Evolutionary conservation across 2,888 invertebrate genomes (phyloP).

Genomic region (Cantharis lateralis): DNA sequence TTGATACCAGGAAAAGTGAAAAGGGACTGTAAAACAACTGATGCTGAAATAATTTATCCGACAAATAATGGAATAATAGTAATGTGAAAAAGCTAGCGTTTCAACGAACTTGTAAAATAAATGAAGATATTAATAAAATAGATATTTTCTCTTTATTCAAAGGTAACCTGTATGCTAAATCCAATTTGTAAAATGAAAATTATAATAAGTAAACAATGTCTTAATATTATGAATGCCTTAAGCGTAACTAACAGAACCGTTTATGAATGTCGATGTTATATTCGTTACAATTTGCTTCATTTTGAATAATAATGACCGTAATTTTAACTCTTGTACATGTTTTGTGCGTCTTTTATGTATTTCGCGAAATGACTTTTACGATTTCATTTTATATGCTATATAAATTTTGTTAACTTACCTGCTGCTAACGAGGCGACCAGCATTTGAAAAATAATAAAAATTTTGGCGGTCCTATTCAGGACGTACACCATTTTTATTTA

Average conservation of each 20-base stretch:
- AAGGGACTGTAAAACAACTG: neutral
- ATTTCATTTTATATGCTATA: neutral
- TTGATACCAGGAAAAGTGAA: neutral
- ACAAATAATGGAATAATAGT: neutral
- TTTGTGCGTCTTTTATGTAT: neutral
- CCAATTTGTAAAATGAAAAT: neutral
- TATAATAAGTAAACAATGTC: neutral
- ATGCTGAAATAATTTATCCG: neutral
- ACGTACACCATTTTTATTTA: slow-evolving; percentile 42
- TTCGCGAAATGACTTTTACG: neutral
- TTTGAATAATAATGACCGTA: neutral
- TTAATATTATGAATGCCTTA: neutral
- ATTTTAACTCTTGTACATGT: neutral
- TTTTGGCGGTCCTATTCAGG: slow-evolving; percentile 41
- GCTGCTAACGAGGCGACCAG: slow-evolving; percentile 39
- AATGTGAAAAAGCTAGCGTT: neutral
- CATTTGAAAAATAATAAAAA: slow-evolving; percentile 41
- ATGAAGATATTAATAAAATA: neutral
- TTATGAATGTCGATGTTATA: neutral
- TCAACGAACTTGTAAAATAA: neutral
- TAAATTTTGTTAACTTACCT: slow-evolving; percentile 34
- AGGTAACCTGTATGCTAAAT: neutral
- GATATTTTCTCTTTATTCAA: neutral
- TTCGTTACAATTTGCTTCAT: neutral
- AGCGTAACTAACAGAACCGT: neutral